Evolutionary conservation across 2,888 invertebrate genomes (phyloP).

Genomic region (Drosophila acutilabella): DNA sequence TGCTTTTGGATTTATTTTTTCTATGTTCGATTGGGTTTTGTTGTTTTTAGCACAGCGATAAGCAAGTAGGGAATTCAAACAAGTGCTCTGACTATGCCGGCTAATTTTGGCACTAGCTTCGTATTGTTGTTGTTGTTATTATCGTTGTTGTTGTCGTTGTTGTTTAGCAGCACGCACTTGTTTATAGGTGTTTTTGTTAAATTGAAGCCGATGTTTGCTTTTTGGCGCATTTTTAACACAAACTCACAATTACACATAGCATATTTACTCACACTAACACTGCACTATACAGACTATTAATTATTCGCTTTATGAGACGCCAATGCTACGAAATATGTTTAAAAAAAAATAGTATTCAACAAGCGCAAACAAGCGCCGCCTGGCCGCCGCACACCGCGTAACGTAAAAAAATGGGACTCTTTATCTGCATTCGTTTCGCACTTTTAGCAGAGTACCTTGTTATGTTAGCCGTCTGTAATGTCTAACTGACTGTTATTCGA

Average conservation of each 20-base stretch:
- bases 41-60: slow-evolving; percentile 25
- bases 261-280: slow-evolving; percentile 14
- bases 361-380: slow-evolving; percentile 58
- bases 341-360: slow-evolving; percentile 37
- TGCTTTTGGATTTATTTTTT: slow-evolving; percentile 16
- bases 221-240: slow-evolving; percentile 63
- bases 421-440: slow-evolving; percentile 46
- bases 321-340: slow-evolving; percentile 35
- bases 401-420: slow-evolving; percentile 51
- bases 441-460: slow-evolving; percentile 16
- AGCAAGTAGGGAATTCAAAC: slow-evolving; percentile 48
- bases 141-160: slow-evolving; percentile 16
- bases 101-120: slow-evolving; percentile 51
- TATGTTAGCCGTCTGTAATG: slow-evolving; percentile 36
- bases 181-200: slow-evolving; percentile 26
- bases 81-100: slow-evolving; percentile 54
- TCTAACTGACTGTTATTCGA: slow-evolving; percentile 25
- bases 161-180: slow-evolving; percentile 37
- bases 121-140: slow-evolving; percentile 19
- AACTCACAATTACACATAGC: slow-evolving; percentile 32
- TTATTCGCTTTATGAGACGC: slow-evolving; percentile 28
- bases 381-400: slow-evolving; percentile 62
- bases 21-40: slow-evolving; percentile 9
- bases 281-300: slow-evolving; percentile 10
- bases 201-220: slow-evolving; percentile 41